Base-by-base conservation (phyloP, 2,888 invertebrate genomes). In the Torymus texanus region DNA sequence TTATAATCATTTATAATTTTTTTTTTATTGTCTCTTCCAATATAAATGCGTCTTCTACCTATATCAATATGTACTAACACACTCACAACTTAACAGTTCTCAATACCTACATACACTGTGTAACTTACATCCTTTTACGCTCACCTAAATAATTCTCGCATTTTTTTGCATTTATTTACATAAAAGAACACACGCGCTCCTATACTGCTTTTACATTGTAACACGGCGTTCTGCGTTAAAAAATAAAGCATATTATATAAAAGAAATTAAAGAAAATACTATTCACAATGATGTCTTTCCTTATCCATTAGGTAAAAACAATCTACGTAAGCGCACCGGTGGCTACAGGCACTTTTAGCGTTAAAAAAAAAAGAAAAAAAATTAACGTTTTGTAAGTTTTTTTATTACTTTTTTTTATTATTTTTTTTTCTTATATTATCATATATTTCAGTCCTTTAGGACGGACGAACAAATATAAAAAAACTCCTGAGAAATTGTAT, bases 211-310 rank as follows among this genome's bases (percentile, higher is more conserved):
- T 61, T 76, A 59, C 24, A 63, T 67, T 62, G 72, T 81, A 72
- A 81, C 75, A 78, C 80, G 76, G 59, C 77, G 61, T 72, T 16
- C 62, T 78, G 78, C 78, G 70, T 76, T 78, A 78, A 67, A 68
- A 67, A 8, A 59, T 73, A 78, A 75, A 75, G 75, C 78, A 41
- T 18, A 72, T 59, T 73, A 41, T 73, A 68, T 77, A 73, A 74
- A 81, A 79, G 29, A 79, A 71, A 76, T 55, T 41, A 74, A 79
- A 79, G 68, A 71, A 80, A 79, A 79, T 81, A 79, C 79, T 81
- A 82, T 82, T 80, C 72, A 80, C 83, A 81, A 73, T 72, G 81
- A 73, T 79, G 79, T 79, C 55, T 82, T 83, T 78, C 83, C 81
- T 75, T 75, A 80, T 79, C 77, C 77, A 58, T 71, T 75, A 71